These are phyloP conservation scores for Brenthis ino DNA, from an alignment of 2,888 invertebrate species.

Conservation along the genomic window DNA sequence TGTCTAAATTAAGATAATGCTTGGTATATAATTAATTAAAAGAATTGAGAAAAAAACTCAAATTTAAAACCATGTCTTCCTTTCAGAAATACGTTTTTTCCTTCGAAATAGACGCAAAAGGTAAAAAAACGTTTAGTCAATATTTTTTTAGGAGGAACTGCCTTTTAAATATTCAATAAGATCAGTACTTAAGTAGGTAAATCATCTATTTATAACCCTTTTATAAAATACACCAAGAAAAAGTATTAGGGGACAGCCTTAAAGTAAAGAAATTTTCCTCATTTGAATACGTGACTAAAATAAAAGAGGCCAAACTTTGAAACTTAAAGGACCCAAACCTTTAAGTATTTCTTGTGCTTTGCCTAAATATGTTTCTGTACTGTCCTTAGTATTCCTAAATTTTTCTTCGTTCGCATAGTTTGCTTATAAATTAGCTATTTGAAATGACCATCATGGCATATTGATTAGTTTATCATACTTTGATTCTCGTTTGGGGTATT, in stretches of 20 bases:
- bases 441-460: too few species aligned
- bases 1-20: too few species aligned
- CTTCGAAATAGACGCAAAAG: too few species aligned
- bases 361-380: conserved; percentile 29
- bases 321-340: conserved; percentile 25
- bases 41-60: too few species aligned
- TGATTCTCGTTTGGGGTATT: too few species aligned
- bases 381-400: conserved; percentile 12
- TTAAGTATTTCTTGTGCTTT: conserved; percentile 21
- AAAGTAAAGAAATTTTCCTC: conserved; percentile 40
- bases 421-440: background rate
- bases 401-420: background rate
- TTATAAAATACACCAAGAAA: conserved; percentile 37
- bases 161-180: conserved; percentile 19
- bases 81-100: too few species aligned
- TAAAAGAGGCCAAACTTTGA: conserved; percentile 33
- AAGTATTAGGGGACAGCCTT: conserved; percentile 30
- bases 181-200: conserved; percentile 24
- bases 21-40: too few species aligned
- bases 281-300: conserved; percentile 41
- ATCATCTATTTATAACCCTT: conserved; percentile 38
- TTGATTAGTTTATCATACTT: too few species aligned
- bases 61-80: too few species aligned
- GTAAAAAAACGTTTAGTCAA: too few species aligned
- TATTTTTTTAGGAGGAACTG: too few species aligned